A percentile compares a stretch with the other conserved stretches of the same genome.
phyloP scores from a whole-genome alignment of 2,113 vertebrate species.

The Sorex fumeus region DNA sequence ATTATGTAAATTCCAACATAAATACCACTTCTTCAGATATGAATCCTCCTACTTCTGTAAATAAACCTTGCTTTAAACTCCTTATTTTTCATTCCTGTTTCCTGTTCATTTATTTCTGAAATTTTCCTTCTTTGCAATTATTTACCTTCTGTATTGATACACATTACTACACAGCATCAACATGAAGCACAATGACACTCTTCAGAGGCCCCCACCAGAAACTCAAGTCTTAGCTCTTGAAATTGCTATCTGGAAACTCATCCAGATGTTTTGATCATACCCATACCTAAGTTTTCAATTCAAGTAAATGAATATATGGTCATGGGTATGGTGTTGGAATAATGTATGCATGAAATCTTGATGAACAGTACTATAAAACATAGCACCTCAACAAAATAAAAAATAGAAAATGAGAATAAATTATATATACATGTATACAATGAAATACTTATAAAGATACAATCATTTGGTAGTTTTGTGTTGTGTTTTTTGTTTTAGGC shows the following conservation, averaged over 20 bases:
- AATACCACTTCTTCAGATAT: background rate
- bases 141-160: background rate
- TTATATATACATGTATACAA: no score
- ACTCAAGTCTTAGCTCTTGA: no score
- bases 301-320: no score
- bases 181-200: background rate
- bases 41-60: background rate
- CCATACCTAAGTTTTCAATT: background rate
- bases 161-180: background rate
- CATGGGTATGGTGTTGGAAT: no score
- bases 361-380: no score
- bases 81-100: background rate
- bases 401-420: no score
- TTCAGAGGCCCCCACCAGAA: background rate
- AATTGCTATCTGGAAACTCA: no score
- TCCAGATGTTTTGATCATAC: background rate
- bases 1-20: background rate
- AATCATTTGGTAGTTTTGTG: no score
- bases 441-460: no score
- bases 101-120: background rate
- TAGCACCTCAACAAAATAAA: no score
- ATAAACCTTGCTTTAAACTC: background rate
- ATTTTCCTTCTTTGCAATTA: background rate
- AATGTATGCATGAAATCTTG: no score
- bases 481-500: no score